Conservation (phyloP, 1,140 invertebrate species). For the Caenorhabditis briggsae region DNA sequence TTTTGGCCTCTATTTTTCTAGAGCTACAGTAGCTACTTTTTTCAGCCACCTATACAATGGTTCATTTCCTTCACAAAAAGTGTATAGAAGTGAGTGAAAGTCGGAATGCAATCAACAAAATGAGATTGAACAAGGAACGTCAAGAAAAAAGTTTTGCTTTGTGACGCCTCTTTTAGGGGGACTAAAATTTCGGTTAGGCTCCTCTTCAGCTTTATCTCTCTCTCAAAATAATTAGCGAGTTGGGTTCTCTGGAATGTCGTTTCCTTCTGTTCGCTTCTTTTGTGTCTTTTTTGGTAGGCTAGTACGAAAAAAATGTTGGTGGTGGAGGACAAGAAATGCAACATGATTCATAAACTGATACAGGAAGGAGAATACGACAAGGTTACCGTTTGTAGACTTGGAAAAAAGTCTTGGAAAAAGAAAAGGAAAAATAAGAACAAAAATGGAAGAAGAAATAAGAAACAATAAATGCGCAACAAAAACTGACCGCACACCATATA, state of each 20-base stretch:
- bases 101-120: conserved; percentile 35
- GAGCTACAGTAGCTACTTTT: background rate
- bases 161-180: background rate
- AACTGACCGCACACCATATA: conserved; percentile 1
- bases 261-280: conserved; percentile 1
- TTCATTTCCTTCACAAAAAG: conserved; percentile 37
- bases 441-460: background rate
- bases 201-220: background rate
- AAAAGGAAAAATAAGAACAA: background rate
- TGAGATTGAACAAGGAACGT: conserved; percentile 24
- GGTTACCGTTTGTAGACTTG: conserved; percentile 2
- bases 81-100: conserved; percentile 29
- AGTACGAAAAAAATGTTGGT: conserved; percentile 41
- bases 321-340: background rate
- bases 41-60: background rate
- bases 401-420: background rate
- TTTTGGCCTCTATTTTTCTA: background rate
- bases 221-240: conserved; percentile 40
- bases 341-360: conserved; percentile 43
- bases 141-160: conserved; percentile 15
- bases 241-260: conserved; percentile 18
- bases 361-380: background rate
- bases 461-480: conserved; percentile 13
- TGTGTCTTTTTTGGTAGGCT: background rate
- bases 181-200: background rate